Base-by-base conservation (phyloP, 2,888 invertebrate genomes). In the Rhamphomyia laevipes region DNA sequence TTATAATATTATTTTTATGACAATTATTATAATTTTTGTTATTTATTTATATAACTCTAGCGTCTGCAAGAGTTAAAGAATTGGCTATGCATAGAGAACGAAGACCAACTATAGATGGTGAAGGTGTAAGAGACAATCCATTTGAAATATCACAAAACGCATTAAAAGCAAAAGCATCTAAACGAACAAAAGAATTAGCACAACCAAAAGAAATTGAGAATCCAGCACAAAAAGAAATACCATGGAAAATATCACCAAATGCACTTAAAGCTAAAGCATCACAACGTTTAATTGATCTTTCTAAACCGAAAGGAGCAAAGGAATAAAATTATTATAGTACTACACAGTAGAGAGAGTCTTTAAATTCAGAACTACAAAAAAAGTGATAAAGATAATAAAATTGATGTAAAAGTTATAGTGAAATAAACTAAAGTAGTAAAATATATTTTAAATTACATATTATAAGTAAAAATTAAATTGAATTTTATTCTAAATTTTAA, bases 261-360 rank as follows among this genome's bases (percentile, higher is more conserved):
- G 77, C 76, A 0, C 61, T 76, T n/a, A 76, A 73, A 64, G 75
- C 74, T 35, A 70, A 70, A 51, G 61, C 75, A 12, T 65, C 74
- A 5, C 64, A 72, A n/a, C 67, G 76, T 47, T 71, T 72, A 13
- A 57, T 71, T 35, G 70, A 73, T 56, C 57, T 76, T 49, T 71
- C 23, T 6, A 27, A 27, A 27, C 23, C 23, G 9, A 27, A 27
- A 27, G 23, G 23, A 21, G 21, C 21, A 21, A 21, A 21, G 21
- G 21, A 21, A 5, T 21, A 21, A 21, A 21, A 21, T 21, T 3
- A 21, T 4, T 21, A 21, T 21, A 21, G 5, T 21, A 21, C 3
- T 21, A n/a, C n/a, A n/a, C n/a, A n/a, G n/a, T 21, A 21, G 21
- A 21, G 21, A 21, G 21, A 4, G n/a, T n/a, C n/a, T n/a, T n/a